phyloP scores from a whole-genome alignment of 2,113 vertebrate species.

The Cochlearius cochlearius region DNA sequence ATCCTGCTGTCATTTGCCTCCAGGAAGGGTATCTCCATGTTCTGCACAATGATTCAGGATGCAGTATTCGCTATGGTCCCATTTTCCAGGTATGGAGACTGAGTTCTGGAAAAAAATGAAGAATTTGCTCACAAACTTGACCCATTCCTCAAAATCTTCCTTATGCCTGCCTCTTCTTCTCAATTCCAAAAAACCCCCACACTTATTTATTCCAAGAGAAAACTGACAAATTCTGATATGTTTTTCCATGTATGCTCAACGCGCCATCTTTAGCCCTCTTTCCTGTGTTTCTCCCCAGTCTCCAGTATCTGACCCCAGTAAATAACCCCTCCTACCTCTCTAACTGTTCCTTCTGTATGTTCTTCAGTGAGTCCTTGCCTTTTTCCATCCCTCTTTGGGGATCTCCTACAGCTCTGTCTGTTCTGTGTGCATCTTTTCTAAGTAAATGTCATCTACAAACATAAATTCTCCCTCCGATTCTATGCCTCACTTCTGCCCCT shows the following conservation, averaged over 20 bases:
- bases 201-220: not conserved
- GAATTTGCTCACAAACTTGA: not conserved
- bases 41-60: not conserved
- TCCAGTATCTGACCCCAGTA: not conserved
- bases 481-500: not conserved
- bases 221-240: not conserved
- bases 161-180: not conserved
- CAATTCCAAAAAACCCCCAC: not conserved
- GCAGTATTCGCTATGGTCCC: not conserved
- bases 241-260: not conserved
- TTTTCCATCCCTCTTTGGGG: not conserved
- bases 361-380: not conserved
- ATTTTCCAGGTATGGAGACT: not conserved
- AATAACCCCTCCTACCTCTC: not conserved
- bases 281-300: not conserved
- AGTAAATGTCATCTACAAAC: not conserved
- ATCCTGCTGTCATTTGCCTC: fast-evolving
- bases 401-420: not conserved
- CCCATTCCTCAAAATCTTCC: not conserved
- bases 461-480: not conserved
- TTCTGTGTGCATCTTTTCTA: not conserved
- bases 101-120: not conserved
- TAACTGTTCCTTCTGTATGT: not conserved
- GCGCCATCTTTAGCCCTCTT: not conserved
- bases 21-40: not conserved